A percentile compares a stretch with the other conserved stretches of the same genome.
Evolutionary conservation across 2,888 invertebrate species (phyloP).

Genomic region (Drosophila histrio): DNA sequence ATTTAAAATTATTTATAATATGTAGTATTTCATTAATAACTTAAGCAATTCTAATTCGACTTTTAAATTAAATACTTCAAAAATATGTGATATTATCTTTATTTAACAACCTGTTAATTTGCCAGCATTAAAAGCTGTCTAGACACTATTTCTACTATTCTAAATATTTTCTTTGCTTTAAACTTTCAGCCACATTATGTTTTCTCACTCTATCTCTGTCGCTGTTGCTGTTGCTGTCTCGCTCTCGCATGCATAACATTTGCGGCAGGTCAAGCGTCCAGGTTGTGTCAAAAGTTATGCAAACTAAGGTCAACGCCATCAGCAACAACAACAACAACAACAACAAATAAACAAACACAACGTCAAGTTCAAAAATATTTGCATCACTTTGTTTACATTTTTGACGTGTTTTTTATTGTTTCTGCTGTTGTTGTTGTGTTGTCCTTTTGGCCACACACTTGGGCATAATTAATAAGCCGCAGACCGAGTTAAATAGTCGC

Average conservation of each 20-base stretch:
- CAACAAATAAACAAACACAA: constrained; percentile 23
- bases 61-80: no score
- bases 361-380: constrained; percentile 60
- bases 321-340: constrained; percentile 20
- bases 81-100: not conserved
- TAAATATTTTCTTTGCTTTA: constrained; percentile 12
- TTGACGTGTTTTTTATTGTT: constrained; percentile 7
- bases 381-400: constrained; percentile 63
- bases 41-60: no score
- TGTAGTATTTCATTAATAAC: no score
- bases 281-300: constrained; percentile 70
- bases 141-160: not conserved
- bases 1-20: no score
- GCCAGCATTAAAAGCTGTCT: not conserved
- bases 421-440: constrained; percentile 25
- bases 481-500: constrained; percentile 47
- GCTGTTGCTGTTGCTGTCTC: not conserved
- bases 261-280: constrained; percentile 71
- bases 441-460: constrained; percentile 78
- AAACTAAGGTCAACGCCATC: constrained; percentile 71
- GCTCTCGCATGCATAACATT: constrained; percentile 15
- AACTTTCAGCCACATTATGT: constrained; percentile 5
- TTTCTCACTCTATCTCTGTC: not conserved
- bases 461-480: constrained; percentile 78
- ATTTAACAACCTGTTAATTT: not conserved